Evolutionary conservation across 2,797 vertebrate genomes (phyloP).

Genomic region (Peromyscus aztecus): DNA sequence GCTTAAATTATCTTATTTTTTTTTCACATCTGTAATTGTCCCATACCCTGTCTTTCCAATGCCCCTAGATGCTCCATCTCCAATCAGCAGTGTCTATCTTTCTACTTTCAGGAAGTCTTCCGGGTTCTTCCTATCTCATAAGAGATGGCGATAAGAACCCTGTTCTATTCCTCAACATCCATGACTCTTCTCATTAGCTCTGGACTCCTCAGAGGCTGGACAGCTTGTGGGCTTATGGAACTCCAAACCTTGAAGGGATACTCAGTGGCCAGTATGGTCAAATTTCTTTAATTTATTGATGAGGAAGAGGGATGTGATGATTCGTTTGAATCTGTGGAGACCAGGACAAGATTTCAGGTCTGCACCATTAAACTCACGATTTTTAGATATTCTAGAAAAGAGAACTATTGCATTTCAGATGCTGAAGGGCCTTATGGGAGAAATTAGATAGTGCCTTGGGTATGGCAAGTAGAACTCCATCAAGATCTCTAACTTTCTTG

Average conservation of each 20-base stretch:
- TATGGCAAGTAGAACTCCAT: neutral
- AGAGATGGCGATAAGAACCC: neutral
- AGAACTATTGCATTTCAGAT: neutral
- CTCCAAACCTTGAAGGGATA: neutral
- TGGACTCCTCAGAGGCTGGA: neutral
- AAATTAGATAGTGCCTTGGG: neutral
- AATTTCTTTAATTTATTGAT: constrained; percentile 5
- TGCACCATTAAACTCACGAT: neutral
- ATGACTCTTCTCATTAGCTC: neutral
- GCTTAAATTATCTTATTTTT: neutral
- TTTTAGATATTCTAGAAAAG: neutral
- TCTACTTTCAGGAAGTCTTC: neutral
- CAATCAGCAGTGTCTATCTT: neutral
- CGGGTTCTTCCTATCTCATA: neutral
- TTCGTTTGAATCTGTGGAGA: neutral
- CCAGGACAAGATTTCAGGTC: neutral
- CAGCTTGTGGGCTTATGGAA: neutral
- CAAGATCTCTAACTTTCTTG: neutral
- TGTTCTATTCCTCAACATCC: neutral
- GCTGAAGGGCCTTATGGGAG: neutral
- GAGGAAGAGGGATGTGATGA: neutral
- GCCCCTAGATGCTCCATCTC: neutral
- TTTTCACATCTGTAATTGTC: neutral
- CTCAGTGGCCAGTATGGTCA: neutral
- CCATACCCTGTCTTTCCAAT: neutral